Base-by-base conservation (phyloP, 2,113 vertebrate genomes). In the Varanus komodoensis region DNA sequence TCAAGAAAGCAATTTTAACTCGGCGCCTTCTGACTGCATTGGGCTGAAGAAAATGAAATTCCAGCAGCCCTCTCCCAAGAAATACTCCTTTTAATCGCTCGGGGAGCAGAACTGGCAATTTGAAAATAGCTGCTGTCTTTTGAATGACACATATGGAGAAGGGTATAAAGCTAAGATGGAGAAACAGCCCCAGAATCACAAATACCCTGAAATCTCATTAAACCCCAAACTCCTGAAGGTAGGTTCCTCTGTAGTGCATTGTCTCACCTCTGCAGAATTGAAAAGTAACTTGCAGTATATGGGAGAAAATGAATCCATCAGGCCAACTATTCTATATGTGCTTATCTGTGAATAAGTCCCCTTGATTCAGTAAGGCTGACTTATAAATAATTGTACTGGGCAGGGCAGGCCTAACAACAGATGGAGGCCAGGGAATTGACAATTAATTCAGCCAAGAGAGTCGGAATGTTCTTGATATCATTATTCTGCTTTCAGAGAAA, bases 401-500 rank as follows among this genome's bases (percentile, higher is more conserved):
- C 38, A 44, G 38, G 38, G 38, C 38, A 44, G 38, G 38, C 38
- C 38, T 71, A 68, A 29, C 68, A 82, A 82, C 23, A 38, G 32
- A 19, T 71, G 32, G 87, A 19, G 48, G 32, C 2, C 34, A 7
- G 11, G 17, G 34, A 78, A 78, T 11, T 71, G 64, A 14, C 78
- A 54, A 82, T 52, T 54, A 27, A 82, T 88, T 73, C n/a, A 38
- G 38, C 6, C 54, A 12, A 1, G 38, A n/a, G 38, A 21, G 15
- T n/a, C 54, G 48, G 73, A 61, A 74, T n/a, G 50, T 8, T 44
- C n/a, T 14, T 89, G 79, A 73, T 74, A 61, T 25, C n/a, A 32
- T 89, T 89, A 44, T 48, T 19, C 25, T 19, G 68, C 87, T 89
- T 89, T 74, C 79, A 82, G 52, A 74, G 80, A 61, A 82, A 38